A percentile compares a stretch with the other conserved stretches of the same genome.
Evolutionary conservation across 2,888 invertebrate genomes (phyloP).

Genomic region (Noctua pronuba): DNA sequence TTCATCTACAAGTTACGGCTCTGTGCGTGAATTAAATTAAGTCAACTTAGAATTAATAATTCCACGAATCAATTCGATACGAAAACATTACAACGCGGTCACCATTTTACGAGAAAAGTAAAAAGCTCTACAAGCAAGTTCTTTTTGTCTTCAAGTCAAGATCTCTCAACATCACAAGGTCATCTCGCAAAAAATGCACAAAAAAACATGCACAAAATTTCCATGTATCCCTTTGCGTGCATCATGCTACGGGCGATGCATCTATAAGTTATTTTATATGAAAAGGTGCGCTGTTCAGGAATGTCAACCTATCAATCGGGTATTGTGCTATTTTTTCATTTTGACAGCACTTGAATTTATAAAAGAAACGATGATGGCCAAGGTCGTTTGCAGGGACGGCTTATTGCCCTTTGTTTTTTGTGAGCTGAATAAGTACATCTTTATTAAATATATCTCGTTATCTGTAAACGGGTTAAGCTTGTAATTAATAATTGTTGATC

Average conservation of each 20-base stretch:
- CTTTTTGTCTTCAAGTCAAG: conserved; percentile 11
- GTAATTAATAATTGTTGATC: neutral
- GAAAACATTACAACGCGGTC: neutral
- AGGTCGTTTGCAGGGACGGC: conserved; percentile 22
- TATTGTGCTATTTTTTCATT: conserved; percentile 61
- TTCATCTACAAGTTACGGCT: neutral
- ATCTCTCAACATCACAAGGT: conserved; percentile 29
- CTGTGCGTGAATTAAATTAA: neutral
- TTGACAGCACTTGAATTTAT: conserved; percentile 54
- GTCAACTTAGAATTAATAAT: neutral
- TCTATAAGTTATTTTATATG: conserved; percentile 50
- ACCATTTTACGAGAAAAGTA: neutral
- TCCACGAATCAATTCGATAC: neutral
- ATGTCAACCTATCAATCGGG: conserved; percentile 60
- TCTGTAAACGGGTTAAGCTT: neutral
- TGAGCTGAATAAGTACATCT: conserved; percentile 14
- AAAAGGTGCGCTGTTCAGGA: conserved; percentile 52
- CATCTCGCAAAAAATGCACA: conserved; percentile 10
- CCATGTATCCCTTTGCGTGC: conserved; percentile 31
- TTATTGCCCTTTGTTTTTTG: conserved; percentile 35
- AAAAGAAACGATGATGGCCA: conserved; percentile 29
- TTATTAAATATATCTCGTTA: conserved; percentile 21
- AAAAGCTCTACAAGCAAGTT: neutral
- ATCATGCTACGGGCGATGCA: conserved; percentile 40
- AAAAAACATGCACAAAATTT: conserved; percentile 22